Evolutionary conservation across 2,113 vertebrate genomes (phyloP).

Genomic region (Pleuronectes platessa): DNA sequence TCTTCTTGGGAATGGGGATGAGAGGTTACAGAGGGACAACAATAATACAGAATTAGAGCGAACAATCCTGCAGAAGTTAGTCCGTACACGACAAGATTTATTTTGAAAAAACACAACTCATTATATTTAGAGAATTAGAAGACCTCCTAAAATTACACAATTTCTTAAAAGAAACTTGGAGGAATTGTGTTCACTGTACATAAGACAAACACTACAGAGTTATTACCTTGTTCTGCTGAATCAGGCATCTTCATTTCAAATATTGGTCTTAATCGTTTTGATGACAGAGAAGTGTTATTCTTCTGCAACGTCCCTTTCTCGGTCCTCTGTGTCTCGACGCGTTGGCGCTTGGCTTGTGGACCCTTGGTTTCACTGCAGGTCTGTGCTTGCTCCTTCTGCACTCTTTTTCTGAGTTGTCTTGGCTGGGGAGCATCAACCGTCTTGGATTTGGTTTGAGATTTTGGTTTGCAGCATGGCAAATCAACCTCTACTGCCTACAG

Average conservation of each 20-base stretch:
- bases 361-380: background rate
- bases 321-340: conserved; percentile 13
- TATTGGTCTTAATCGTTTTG: conserved; percentile 41
- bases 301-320: background rate
- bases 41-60: conserved; percentile 26
- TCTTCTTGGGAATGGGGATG: conserved; percentile 21
- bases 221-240: conserved; percentile 56
- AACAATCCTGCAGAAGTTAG: background rate
- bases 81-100: background rate
- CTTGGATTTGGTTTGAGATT: background rate
- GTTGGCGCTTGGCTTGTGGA: conserved; percentile 9
- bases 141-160: background rate
- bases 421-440: background rate
- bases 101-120: background rate
- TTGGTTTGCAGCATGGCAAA: conserved; percentile 10
- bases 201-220: background rate
- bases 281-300: background rate
- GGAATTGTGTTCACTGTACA: background rate
- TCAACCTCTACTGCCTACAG: conserved; percentile 41
- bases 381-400: background rate
- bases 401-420: conserved; percentile 9
- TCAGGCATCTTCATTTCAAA: conserved; percentile 53
- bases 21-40: background rate
- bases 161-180: background rate
- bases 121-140: background rate